Evolutionary conservation across 1,140 invertebrate genomes (phyloP), one percentile per base, ranked within the genome.

Genomic region (Artemia franciscana): DNA sequence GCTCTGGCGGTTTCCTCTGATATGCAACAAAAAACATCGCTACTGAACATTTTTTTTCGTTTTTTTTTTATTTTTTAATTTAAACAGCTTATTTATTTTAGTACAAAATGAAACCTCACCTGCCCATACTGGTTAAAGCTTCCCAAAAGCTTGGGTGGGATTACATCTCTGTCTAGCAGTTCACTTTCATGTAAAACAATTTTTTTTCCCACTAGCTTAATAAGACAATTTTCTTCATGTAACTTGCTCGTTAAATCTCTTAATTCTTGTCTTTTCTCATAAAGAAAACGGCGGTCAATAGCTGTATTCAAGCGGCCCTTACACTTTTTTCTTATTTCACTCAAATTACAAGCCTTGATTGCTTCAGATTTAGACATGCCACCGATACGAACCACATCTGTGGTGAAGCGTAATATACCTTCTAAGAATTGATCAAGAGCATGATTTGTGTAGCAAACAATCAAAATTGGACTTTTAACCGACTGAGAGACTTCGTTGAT

Each of bases 341-440:
- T 24, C n/a, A 72, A 61, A 24, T 64, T 79, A 68, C 73, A 80
- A 4, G 70, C 9, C 59, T 77, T 69, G 59, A 84, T 68, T 3
- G 66, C 69, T 70, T 80, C 73, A 67, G 76, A 81, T 67, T 80
- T 79, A 1, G 81, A 82, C 71, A 84, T 79, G 9, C 80, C 79
- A 4, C 88, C 88, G 65, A 91, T 77, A 25, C 88, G 76, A 12
- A 86, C 74, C 60, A 90, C 74, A 5, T 70, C 70, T 4, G 62
- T 57, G 3, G 63, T 69, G 58, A 66, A 61, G 9, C 9, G 21
- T 24, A 26, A 27, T 58, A 26, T 60, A 18, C 81, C 84, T 71
- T 87, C 80, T n/a, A 92, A 71, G 74, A 92, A 91, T 70, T 91
- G 86, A 75, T 92, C 88, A 2, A 92, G 70, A 1, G 88, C 88